phyloP scores from a whole-genome alignment of 2,888 invertebrate species.

The Melinaea menophilus region DNA sequence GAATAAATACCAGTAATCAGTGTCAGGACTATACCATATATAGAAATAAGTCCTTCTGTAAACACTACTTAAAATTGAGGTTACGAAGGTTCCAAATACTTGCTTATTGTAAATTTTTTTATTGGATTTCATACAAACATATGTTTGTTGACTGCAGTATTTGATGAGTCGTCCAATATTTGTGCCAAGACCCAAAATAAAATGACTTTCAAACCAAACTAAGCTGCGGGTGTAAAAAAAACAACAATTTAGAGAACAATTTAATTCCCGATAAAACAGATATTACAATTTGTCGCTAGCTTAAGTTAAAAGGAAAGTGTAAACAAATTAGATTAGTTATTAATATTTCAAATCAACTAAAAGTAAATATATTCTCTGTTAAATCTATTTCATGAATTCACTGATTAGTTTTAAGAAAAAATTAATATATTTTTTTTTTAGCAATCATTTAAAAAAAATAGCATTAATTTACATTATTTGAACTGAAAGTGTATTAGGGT shows the following conservation, averaged over 20 bases:
- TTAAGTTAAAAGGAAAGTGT: constrained; percentile 60
- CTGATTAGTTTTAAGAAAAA: constrained; percentile 31
- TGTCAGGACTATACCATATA: no score
- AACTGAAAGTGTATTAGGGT: constrained; percentile 65
- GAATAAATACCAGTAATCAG: no score
- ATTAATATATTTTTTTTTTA: constrained; percentile 44
- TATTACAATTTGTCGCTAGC: constrained; percentile 74
- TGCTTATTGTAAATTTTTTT: neutral
- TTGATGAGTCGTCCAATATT: constrained; percentile 20
- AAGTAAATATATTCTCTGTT: constrained; percentile 30
- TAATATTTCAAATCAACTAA: constrained; percentile 49
- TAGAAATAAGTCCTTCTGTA: no score
- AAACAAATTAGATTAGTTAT: constrained; percentile 60
- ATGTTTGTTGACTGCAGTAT: constrained; percentile 16
- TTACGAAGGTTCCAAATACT: no score
- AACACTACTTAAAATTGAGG: no score
- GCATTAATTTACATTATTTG: constrained; percentile 59
- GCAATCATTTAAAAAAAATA: constrained; percentile 64
- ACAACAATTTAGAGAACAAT: constrained; percentile 67
- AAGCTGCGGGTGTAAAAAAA: constrained; percentile 45
- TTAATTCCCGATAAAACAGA: constrained; percentile 76
- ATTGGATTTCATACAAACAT: neutral
- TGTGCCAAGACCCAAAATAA: constrained; percentile 60
- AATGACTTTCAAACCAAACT: constrained; percentile 56
- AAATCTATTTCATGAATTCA: constrained; percentile 25